Evolutionary conservation across 53 echinoderm and acorn worm species (phyloP).

Genomic region (Crossaster papposus): DNA sequence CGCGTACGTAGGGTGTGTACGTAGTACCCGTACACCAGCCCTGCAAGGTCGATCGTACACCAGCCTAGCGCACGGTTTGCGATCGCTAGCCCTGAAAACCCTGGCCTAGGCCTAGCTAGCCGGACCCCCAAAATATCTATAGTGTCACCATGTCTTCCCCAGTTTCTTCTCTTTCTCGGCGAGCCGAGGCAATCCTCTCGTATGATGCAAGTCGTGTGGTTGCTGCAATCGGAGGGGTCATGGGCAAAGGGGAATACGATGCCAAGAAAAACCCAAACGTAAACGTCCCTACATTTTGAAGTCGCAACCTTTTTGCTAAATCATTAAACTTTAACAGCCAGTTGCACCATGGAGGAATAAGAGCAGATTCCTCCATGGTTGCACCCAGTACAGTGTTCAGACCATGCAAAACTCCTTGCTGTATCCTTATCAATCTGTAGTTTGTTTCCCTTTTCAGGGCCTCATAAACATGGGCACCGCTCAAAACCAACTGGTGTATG

Average conservation of each 20-base stretch:
- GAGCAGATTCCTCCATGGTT: too few species aligned
- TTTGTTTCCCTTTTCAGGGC: conserved; percentile 33
- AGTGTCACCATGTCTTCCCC: neutral
- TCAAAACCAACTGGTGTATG: conserved; percentile 59
- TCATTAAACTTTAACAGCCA: neutral
- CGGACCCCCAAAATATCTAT: neutral
- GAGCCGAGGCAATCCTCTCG: conserved; percentile 29
- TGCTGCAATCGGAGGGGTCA: neutral
- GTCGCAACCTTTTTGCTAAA: neutral
- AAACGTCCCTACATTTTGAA: neutral
- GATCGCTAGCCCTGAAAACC: too few species aligned
- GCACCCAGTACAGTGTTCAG: neutral
- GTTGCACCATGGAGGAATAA: too few species aligned
- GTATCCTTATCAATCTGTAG: neutral
- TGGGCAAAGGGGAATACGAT: conserved; percentile 11
- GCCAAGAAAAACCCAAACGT: conserved; percentile 32
- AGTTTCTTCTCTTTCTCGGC: conserved; percentile 2
- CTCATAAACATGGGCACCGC: conserved; percentile 64
- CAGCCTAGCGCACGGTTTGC: too few species aligned
- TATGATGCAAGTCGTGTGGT: neutral
- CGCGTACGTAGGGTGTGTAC: too few species aligned
- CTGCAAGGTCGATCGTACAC: too few species aligned
- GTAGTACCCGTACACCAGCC: too few species aligned
- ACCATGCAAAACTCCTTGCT: too few species aligned
- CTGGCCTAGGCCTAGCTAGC: too few species aligned